Conservation (phyloP, 2,113 vertebrate species). For the Neogobius melanostomus region DNA sequence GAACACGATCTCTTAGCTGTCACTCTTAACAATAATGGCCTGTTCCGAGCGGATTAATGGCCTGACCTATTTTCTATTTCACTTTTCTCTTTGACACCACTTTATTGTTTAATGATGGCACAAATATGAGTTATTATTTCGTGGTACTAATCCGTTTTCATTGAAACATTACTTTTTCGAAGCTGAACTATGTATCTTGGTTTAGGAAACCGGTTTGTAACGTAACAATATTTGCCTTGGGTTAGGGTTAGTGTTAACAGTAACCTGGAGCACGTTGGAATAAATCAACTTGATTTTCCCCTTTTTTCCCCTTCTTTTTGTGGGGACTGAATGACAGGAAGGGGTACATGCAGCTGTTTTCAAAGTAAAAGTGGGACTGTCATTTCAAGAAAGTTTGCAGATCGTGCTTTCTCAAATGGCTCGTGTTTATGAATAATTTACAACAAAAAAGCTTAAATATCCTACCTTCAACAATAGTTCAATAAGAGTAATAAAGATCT, state of each 20-base stretch:
- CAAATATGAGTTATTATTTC: not conserved
- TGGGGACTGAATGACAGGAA: not conserved
- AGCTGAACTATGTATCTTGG: no score
- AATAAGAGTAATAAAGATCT: no score
- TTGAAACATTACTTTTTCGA: not conserved
- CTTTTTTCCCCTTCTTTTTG: not conserved
- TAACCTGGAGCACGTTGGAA: not conserved
- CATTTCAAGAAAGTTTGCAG: no score
- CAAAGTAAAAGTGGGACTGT: not conserved
- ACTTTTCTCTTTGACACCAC: not conserved
- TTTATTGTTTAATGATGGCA: not conserved
- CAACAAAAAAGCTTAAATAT: no score
- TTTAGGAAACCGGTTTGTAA: no score
- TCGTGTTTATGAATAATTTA: no score
- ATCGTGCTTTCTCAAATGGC: no score
- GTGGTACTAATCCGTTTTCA: not conserved
- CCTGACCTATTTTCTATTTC: not conserved
- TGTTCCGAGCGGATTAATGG: conserved; percentile 15
- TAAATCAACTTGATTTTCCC: not conserved
- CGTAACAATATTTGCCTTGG: no score
- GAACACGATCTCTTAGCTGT: conserved; percentile 33
- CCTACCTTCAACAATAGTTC: no score
- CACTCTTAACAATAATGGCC: conserved; percentile 35
- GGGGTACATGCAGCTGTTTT: not conserved
- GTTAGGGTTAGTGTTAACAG: no score